Conservation (phyloP, 2,888 invertebrate species). For the Diabrotica balteata region DNA sequence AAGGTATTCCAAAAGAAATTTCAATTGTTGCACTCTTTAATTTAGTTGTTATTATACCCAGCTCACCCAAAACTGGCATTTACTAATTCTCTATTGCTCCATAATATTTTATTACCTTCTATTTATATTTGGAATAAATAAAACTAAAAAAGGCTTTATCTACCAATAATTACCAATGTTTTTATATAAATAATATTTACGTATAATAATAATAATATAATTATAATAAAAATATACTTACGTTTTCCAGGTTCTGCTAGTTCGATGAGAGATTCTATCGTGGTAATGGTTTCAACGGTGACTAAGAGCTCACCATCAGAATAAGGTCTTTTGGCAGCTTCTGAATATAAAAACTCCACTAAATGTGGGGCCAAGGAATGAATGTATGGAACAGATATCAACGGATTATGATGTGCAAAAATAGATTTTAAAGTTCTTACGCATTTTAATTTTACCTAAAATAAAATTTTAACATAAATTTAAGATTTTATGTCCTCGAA, state of each 20-base stretch:
- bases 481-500: no score
- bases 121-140: slow-evolving; percentile 1
- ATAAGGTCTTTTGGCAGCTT: slow-evolving; percentile 67
- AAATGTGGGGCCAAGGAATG: slow-evolving; percentile 81
- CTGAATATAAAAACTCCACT: slow-evolving; percentile 76
- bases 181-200: no score
- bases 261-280: slow-evolving; percentile 77
- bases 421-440: slow-evolving; percentile 80
- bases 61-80: no score
- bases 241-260: slow-evolving; percentile 79
- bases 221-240: slow-evolving; percentile 69
- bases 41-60: no score
- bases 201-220: no score
- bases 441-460: slow-evolving; percentile 76
- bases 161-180: not conserved
- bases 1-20: no score
- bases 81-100: no score
- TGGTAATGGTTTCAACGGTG: slow-evolving; percentile 74
- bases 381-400: slow-evolving; percentile 79
- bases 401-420: slow-evolving; percentile 74
- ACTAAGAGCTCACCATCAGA: slow-evolving; percentile 75
- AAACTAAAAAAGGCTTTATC: slow-evolving; percentile 3
- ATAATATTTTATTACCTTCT: slow-evolving; percentile 27
- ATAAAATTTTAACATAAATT: slow-evolving; percentile 8
- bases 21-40: no score